Conservation (phyloP, 2,113 vertebrate genomes). For the Cyprinodon tularosa region DNA sequence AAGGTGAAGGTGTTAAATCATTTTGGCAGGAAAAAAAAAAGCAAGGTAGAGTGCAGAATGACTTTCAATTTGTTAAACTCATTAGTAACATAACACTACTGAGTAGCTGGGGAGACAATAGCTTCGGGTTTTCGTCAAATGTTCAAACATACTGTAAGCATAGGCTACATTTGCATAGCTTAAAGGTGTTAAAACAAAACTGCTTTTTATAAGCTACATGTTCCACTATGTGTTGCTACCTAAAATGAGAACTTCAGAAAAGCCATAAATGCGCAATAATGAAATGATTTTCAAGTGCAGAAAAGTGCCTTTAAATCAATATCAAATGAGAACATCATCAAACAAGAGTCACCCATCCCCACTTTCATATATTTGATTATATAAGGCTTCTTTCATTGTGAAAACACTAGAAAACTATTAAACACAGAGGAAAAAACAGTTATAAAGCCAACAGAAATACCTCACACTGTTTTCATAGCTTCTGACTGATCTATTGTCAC, state of each 20-base stretch:
- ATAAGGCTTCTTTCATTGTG: constrained; percentile 59
- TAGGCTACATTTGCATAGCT: constrained; percentile 81
- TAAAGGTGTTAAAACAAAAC: constrained; percentile 64
- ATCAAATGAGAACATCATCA: constrained; percentile 81
- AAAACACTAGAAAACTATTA: constrained; percentile 49
- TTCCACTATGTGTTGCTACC: constrained; percentile 59
- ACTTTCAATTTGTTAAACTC: constrained; percentile 48
- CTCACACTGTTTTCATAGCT: constrained; percentile 55
- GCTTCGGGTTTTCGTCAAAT: constrained; percentile 21
- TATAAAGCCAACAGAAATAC: constrained; percentile 51
- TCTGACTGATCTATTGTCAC: constrained; percentile 57
- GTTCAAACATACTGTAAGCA: constrained; percentile 60
- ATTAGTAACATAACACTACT: constrained; percentile 38
- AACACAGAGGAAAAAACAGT: constrained; percentile 46
- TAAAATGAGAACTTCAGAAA: constrained; percentile 41
- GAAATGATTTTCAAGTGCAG: constrained; percentile 48
- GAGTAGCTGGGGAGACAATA: constrained; percentile 36
- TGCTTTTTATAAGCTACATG: constrained; percentile 69
- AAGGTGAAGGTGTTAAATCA: constrained; percentile 76
- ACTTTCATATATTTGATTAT: constrained; percentile 73
- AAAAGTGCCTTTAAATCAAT: constrained; percentile 62
- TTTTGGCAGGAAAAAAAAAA: constrained; percentile 59
- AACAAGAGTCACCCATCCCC: constrained; percentile 76
- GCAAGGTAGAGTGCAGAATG: constrained; percentile 47
- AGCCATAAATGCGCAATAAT: constrained; percentile 38